Evolutionary conservation across 2,888 invertebrate species (phyloP).

Genomic region (Drosophila aldrichi): DNA sequence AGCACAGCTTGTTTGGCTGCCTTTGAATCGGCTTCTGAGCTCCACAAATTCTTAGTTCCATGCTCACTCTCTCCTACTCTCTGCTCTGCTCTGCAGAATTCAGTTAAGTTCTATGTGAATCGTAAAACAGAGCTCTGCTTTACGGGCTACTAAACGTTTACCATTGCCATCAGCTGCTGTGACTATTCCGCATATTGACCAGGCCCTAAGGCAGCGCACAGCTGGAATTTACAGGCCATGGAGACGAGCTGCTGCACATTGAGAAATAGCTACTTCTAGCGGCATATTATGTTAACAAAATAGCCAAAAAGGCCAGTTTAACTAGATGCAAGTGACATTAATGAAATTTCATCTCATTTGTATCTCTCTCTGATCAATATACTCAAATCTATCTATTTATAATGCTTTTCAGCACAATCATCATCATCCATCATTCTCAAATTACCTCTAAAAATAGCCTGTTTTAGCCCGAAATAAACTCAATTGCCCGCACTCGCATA

Average conservation of each 20-base stretch:
- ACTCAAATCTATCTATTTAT: neutral
- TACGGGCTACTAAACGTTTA: slow-evolving; percentile 62
- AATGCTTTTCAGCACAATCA: neutral
- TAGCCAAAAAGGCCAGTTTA: neutral
- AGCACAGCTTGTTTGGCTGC: slow-evolving; percentile 63
- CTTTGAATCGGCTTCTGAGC: slow-evolving; percentile 8
- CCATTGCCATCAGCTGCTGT: slow-evolving; percentile 54
- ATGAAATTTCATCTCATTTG: neutral
- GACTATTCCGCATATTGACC: slow-evolving; percentile 44
- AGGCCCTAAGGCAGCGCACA: slow-evolving; percentile 16
- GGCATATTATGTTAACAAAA: too few relatives aligned
- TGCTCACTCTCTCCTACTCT: too few relatives aligned
- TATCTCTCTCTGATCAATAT: neutral
- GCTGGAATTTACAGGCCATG: slow-evolving; percentile 1
- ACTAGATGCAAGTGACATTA: neutral
- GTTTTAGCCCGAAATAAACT: neutral
- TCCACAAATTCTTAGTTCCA: slow-evolving; percentile 9
- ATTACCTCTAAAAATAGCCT: neutral
- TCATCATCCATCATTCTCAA: neutral
- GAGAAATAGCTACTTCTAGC: neutral
- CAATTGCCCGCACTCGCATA: slow-evolving; percentile 28
- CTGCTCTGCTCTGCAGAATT: too few relatives aligned
- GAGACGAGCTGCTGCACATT: neutral
- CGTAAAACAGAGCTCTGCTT: slow-evolving; percentile 53
- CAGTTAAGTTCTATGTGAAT: slow-evolving; percentile 19